Evolutionary conservation across 2,888 invertebrate genomes (phyloP), one percentile per base, ranked within the genome.

Genomic region (Cosmia trapezina): DNA sequence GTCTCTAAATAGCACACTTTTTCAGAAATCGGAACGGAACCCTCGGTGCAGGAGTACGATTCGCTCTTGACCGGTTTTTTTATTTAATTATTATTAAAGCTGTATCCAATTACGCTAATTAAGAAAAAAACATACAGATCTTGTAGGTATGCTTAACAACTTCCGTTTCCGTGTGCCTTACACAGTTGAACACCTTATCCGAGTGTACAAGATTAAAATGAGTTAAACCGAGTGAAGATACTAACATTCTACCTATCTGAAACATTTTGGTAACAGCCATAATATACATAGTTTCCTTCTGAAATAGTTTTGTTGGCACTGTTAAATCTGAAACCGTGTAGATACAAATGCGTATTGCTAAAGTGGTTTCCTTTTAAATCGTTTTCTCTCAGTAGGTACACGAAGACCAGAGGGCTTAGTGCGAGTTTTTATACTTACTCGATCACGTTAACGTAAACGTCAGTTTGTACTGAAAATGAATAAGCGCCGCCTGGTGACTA

Each of bases 131-230:
- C 63, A 61, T 9, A 65, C 8, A 61, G 53, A 51, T 64, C 65
- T 74, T 33, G 41, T 43, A 37, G 62, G 67, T 54, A 28, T 56
- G 4, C 28, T 49, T 28, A 22, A 28, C 49, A 12, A 53, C 9
- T 65, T 78, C 73, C 76, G 65, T 73, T 78, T 77, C 61, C 65
- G 61, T 11, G 14, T 72, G 22, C 12, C 17, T 64, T 64, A n/a
- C 12, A 45, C 28, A 12, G 41, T 45, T 76, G 47, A 22, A 17
- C n/a, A 43, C 4, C 4, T 37, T 19, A 37, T 37, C 56, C 19
- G 43, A n/a, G 17, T 33, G 6, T 33, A 33, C 17, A 17, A 53
- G 1, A 17, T 28, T 12, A 19, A 62, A 33, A 11, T 60, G 4
- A 37, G n/a, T 63, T 63, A 1, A 12, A 19, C 8, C 1, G 12